Conservation (phyloP, 2,888 invertebrate genomes). For the Clusia tigrina region DNA sequence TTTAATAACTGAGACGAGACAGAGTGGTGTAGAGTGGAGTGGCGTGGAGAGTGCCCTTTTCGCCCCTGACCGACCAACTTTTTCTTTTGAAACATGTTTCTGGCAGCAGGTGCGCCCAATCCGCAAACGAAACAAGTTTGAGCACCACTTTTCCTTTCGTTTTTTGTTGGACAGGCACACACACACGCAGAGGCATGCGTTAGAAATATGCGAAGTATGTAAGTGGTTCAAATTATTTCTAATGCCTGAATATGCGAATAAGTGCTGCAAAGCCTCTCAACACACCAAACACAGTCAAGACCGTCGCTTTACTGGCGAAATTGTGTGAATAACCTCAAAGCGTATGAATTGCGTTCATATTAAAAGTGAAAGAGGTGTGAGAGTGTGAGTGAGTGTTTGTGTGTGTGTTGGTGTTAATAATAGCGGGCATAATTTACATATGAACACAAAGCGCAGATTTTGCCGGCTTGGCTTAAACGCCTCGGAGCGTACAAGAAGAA, state of each 20-base stretch:
- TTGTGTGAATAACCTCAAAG: background rate
- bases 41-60: no score
- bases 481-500: constrained; percentile 11
- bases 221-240: background rate
- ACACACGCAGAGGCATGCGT: no score
- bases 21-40: no score
- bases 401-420: no score
- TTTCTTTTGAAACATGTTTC: constrained; percentile 12
- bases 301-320: constrained; percentile 1
- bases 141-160: constrained; percentile 24
- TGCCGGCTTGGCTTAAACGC: background rate
- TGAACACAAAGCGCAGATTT: background rate
- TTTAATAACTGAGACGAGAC: no score
- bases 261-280: background rate
- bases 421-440: background rate
- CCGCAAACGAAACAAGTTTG: constrained; percentile 11
- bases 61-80: background rate
- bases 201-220: constrained; percentile 8
- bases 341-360: background rate
- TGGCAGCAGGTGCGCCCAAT: constrained; percentile 25
- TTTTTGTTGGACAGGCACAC: background rate
- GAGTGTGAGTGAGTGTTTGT: no score
- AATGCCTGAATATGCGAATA: background rate
- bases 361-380: constrained; percentile 3
- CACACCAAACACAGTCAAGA: background rate